Conservation (phyloP, 2,113 vertebrate species). For the Columba livia region DNA sequence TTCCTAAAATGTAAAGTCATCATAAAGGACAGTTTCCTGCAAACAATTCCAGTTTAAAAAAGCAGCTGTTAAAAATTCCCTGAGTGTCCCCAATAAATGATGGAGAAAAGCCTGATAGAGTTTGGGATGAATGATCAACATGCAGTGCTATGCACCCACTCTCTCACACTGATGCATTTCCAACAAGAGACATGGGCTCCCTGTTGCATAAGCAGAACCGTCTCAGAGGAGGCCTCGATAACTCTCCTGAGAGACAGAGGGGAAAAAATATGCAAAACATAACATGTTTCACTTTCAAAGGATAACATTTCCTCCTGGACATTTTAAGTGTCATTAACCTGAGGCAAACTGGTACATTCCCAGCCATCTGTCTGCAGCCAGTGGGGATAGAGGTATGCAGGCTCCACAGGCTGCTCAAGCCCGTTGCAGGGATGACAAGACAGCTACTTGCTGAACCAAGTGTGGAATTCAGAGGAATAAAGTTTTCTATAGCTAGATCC, state of each 20-base stretch:
- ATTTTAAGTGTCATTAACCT: not conserved
- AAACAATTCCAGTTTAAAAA: not conserved
- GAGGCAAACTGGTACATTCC: slow-evolving; percentile 11
- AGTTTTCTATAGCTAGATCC: slow-evolving; percentile 23
- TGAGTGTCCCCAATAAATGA: not conserved
- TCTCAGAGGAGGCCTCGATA: slow-evolving; percentile 24
- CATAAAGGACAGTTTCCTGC: not conserved
- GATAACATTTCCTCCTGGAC: slow-evolving; percentile 54
- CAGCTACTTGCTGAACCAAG: not conserved
- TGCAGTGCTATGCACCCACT: accelerated
- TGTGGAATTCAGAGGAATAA: not conserved
- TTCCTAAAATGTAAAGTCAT: not conserved
- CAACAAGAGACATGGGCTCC: not conserved
- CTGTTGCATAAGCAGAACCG: not conserved
- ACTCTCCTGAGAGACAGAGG: slow-evolving; percentile 31
- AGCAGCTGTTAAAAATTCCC: not conserved
- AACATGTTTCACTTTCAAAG: slow-evolving; percentile 62
- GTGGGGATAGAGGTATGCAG: not conserved
- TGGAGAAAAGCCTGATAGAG: not conserved
- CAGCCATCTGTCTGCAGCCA: not conserved
- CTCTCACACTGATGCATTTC: accelerated
- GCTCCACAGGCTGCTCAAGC: not conserved
- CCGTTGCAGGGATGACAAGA: not conserved
- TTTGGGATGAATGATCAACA: not conserved
- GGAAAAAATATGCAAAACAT: slow-evolving; percentile 39